These are phyloP conservation scores for Aquatica leii DNA, from an alignment of 2,888 invertebrate species.

Conservation along the genomic window DNA sequence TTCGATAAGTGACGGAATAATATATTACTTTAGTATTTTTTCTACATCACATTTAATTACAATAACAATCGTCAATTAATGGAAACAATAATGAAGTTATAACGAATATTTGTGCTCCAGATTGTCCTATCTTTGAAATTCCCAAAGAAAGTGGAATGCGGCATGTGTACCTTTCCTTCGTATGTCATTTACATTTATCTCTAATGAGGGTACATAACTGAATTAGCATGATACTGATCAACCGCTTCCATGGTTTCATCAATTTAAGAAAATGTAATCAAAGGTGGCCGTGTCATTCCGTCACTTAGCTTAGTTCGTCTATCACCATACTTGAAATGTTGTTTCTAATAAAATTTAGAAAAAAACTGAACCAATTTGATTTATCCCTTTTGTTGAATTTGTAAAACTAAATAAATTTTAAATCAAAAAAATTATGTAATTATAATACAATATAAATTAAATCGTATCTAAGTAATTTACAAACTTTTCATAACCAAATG, in stretches of 20 bases:
- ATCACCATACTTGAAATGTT: slow-evolving; percentile 30
- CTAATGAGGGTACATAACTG: slow-evolving; percentile 51
- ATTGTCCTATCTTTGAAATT: slow-evolving; percentile 23
- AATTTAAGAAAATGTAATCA: slow-evolving; percentile 42
- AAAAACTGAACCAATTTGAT: no score
- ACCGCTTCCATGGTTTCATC: slow-evolving; percentile 39
- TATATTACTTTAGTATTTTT: neutral
- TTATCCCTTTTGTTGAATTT: no score
- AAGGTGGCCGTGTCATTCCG: slow-evolving; percentile 45
- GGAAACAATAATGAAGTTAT: neutral
- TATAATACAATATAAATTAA: no score
- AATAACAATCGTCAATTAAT: neutral
- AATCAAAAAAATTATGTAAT: no score
- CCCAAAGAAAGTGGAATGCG: slow-evolving; percentile 35
- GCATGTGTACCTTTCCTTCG: slow-evolving; percentile 32
- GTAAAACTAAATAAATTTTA: no score
- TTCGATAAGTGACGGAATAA: slow-evolving; percentile 14
- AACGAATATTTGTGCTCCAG: slow-evolving; percentile 1
- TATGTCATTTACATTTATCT: slow-evolving; percentile 52
- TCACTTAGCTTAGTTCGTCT: slow-evolving; percentile 31
- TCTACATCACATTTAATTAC: neutral
- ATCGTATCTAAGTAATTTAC: no score
- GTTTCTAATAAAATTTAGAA: slow-evolving; percentile 4
- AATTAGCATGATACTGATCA: slow-evolving; percentile 54
- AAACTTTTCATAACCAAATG: no score